A percentile compares a stretch with the other conserved stretches of the same genome.
phyloP scores from a whole-genome alignment of 2,888 invertebrate genomes.

The Polydrusus cervinus region DNA sequence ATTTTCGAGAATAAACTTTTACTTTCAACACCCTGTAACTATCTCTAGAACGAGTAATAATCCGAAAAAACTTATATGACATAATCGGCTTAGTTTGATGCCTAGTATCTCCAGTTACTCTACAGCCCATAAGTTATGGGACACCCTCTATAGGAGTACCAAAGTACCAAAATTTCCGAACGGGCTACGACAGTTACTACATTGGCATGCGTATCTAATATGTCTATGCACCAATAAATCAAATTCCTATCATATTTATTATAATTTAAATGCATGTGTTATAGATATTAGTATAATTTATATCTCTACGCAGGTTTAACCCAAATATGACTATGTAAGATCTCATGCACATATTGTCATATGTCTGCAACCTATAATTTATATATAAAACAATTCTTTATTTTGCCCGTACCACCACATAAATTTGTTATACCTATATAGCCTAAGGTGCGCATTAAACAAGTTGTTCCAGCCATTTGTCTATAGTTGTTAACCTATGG shows the following conservation, averaged over 20 bases:
- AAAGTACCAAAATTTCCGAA: too few species aligned
- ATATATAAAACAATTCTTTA: not conserved
- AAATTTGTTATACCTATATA: slow-evolving; percentile 33
- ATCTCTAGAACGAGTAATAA: too few species aligned
- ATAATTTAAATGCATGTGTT: not conserved
- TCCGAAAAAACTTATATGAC: too few species aligned
- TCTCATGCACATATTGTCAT: not conserved
- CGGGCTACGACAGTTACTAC: too few species aligned
- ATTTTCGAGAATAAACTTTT: too few species aligned
- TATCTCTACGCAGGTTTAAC: not conserved
- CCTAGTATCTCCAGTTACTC: too few species aligned
- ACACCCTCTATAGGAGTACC: too few species aligned
- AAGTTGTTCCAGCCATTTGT: slow-evolving; percentile 48
- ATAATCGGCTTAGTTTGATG: too few species aligned
- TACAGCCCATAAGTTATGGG: too few species aligned
- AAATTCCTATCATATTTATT: not conserved
- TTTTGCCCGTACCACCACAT: not conserved
- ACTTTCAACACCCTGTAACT: too few species aligned
- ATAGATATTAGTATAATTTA: not conserved
- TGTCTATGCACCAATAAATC: too few species aligned
- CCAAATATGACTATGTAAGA: not conserved
- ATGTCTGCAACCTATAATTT: not conserved
- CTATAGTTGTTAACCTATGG: slow-evolving; percentile 49
- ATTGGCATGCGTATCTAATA: too few species aligned
- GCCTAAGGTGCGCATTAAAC: slow-evolving; percentile 46